Base-by-base conservation (phyloP, 2,797 vertebrate genomes). In the Catostomus latipinnis region DNA sequence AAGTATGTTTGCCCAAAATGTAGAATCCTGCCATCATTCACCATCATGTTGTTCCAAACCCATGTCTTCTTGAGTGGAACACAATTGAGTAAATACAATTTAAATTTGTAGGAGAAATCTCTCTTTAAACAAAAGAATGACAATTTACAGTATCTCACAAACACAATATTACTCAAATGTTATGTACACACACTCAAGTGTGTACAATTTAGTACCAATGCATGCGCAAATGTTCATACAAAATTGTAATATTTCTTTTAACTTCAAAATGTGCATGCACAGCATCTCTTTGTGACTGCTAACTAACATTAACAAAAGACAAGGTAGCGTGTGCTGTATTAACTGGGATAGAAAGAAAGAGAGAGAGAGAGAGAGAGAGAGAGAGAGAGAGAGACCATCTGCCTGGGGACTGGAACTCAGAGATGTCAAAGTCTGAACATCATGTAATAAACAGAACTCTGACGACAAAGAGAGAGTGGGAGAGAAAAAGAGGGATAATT, bases 341-440 rank as follows among this genome's bases (percentile, higher is more conserved):
- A 52, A n/a, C n/a, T 61, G 16, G 50, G 67, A 71, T 52, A 46
- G 61, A 67, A 16, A 79, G 50, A 79, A 2, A 52, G 53, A 45
- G 46, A 53, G n/a, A 48, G 11, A 69, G 63, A 62, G 46, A 1
- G 48, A 53, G 53, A 46, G 50, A 16, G 45, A 52, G 46, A 58
- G 18, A 57, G 62, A 45, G n/a, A 46, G 34, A 52, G 62, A 8
- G 43, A 49, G n/a, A 52, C 22, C 43, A 65, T 79, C 52, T 79
- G 77, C 66, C 80, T 63, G 16, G 67, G 73, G 72, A 81, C 66
- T 66, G 52, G 48, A 77, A 54, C 50, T 76, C 50, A 66, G 74
- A 82, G 68, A 74, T 77, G 80, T 71, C 74, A 82, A 72, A 71
- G 80, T 71, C 74, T 72, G 68, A 82, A 76, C 49, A 71, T 76